Conservation (phyloP, 2,888 invertebrate genomes). For the Bugula neritina region DNA sequence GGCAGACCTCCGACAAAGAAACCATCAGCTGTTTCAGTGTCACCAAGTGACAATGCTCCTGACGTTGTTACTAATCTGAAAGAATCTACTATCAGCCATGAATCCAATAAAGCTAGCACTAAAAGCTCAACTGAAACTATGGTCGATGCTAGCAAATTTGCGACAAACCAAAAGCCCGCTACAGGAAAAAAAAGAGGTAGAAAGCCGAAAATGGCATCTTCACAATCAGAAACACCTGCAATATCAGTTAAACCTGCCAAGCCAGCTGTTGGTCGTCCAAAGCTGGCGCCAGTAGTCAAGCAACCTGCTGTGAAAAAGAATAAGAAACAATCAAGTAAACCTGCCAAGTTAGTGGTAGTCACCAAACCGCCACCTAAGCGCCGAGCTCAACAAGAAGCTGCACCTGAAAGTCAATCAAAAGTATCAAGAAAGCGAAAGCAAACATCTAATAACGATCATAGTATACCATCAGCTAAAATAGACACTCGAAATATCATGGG, state of each 20-base stretch:
- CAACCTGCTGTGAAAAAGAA: background rate
- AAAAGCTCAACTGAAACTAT: background rate
- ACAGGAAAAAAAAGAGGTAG: background rate
- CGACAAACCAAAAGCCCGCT: too few relatives aligned
- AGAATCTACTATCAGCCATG: background rate
- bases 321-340: background rate
- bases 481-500: background rate
- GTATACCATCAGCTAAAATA: conserved; percentile 1
- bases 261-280: background rate
- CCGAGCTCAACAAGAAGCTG: background rate
- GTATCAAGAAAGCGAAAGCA: background rate
- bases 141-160: background rate
- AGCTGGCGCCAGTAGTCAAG: background rate
- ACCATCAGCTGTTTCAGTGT: background rate
- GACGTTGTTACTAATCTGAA: background rate
- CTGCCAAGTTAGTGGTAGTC: background rate
- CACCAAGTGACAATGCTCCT: background rate
- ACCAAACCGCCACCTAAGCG: conserved; percentile 7
- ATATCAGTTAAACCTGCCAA: background rate
- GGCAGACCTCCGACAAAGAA: conserved; percentile 1
- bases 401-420: background rate
- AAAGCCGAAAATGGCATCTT: background rate
- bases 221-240: background rate
- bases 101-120: background rate
- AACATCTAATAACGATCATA: background rate